Conservation (phyloP, 2,888 invertebrate species). For the Drosophila borborema region DNA sequence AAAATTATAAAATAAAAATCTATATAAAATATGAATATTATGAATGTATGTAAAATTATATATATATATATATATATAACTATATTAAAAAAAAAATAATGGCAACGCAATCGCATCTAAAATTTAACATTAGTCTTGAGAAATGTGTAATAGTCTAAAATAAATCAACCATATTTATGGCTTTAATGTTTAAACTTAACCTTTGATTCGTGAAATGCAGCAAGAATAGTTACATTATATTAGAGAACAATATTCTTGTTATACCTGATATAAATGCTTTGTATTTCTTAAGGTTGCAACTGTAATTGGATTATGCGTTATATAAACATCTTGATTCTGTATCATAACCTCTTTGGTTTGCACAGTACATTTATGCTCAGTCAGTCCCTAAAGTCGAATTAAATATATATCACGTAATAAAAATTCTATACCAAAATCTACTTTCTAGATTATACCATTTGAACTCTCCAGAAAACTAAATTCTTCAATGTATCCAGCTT, state of each 20-base stretch:
- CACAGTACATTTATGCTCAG: too few relatives aligned
- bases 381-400: not conserved
- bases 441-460: not conserved
- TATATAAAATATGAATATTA: slow-evolving; percentile 40
- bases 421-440: not conserved
- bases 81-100: slow-evolving; percentile 31
- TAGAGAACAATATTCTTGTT: not conserved
- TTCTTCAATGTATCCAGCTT: not conserved
- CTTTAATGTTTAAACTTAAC: slow-evolving; percentile 68
- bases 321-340: not conserved
- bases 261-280: not conserved
- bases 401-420: not conserved
- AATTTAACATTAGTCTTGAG: slow-evolving; percentile 52
- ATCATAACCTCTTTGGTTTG: not conserved
- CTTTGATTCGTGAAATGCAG: slow-evolving; percentile 10
- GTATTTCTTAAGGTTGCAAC: not conserved
- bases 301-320: not conserved
- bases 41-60: slow-evolving; percentile 28
- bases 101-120: slow-evolving; percentile 46
- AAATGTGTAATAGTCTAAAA: slow-evolving; percentile 74
- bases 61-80: slow-evolving; percentile 1
- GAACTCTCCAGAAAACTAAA: not conserved
- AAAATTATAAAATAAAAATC: slow-evolving; percentile 41
- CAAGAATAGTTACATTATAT: not conserved
- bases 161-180: slow-evolving; percentile 76